phyloP scores from a whole-genome alignment of 2,113 vertebrate species.

The Silurus meridionalis region DNA sequence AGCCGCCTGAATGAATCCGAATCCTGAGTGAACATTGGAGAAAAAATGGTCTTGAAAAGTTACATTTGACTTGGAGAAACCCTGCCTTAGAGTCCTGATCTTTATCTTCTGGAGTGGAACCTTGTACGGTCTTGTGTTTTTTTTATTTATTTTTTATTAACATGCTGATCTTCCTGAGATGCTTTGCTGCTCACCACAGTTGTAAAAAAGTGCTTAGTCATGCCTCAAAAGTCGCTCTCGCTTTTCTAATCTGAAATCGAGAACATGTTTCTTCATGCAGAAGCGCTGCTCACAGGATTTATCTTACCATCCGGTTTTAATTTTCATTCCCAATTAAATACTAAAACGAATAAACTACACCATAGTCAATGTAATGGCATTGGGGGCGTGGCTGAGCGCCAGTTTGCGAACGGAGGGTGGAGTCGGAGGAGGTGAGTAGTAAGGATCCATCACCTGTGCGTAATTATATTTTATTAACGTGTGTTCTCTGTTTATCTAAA shows the following conservation, averaged over 20 bases:
- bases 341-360: not conserved
- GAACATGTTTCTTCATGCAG: not conserved
- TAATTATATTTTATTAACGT: no score
- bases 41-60: not conserved
- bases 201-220: not conserved
- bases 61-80: no score
- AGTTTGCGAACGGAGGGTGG: no score
- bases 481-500: no score
- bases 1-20: not conserved
- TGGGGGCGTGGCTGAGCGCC: no score
- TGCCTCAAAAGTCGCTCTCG: no score
- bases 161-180: not conserved
- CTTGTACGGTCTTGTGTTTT: not conserved
- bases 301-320: no score
- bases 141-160: not conserved
- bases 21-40: not conserved
- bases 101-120: not conserved
- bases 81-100: not conserved
- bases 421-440: no score
- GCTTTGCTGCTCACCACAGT: not conserved
- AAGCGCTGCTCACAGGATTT: no score
- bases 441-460: no score
- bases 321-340: not conserved
- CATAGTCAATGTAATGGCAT: not conserved
- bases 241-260: not conserved